Percentiles rank a stretch among this genome's conserved stretches.
Conservation (phyloP, 2,113 vertebrate genomes). For the Brevimyrus niger region DNA sequence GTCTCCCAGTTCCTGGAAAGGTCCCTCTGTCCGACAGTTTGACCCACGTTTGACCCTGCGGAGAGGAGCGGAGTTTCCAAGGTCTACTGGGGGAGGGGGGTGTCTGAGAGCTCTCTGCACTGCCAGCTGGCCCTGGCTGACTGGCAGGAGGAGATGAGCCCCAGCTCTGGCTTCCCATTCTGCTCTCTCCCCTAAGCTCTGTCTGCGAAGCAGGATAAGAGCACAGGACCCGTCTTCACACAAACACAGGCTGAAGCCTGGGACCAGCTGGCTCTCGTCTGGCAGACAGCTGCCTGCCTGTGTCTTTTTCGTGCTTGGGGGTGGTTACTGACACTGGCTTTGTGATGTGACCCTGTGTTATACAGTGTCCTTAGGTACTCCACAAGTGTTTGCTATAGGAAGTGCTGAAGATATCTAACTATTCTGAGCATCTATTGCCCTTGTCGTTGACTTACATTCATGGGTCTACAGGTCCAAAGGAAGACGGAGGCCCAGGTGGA, state of each 20-base stretch:
- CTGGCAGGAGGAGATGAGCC: slow-evolving; percentile 39
- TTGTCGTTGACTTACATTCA: background rate
- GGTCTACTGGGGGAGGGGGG: slow-evolving; percentile 23
- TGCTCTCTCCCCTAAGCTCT: slow-evolving; percentile 36
- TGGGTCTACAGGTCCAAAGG: slow-evolving; percentile 68
- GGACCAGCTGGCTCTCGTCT: slow-evolving; percentile 44
- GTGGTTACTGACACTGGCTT: slow-evolving; percentile 25
- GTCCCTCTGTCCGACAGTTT: slow-evolving; percentile 39
- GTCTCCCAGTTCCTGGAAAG: slow-evolving; percentile 8
- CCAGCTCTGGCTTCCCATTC: slow-evolving; percentile 36
- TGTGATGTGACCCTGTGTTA: background rate
- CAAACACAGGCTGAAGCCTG: slow-evolving; percentile 26
- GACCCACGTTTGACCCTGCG: slow-evolving; percentile 50
- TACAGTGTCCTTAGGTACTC: background rate
- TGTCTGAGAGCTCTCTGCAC: slow-evolving; percentile 42
- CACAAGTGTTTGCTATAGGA: background rate
- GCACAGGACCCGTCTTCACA: slow-evolving; percentile 43
- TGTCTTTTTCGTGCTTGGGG: slow-evolving; percentile 26
- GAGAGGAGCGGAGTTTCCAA: slow-evolving; percentile 50
- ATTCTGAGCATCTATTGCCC: background rate
- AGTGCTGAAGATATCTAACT: background rate
- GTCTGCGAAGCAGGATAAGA: slow-evolving; percentile 39
- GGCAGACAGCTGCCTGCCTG: slow-evolving; percentile 41
- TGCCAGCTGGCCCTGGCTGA: slow-evolving; percentile 35
- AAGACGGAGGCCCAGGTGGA: slow-evolving; percentile 60